Evolutionary conservation across 2,888 invertebrate genomes (phyloP).

Genomic region (Drosophila pseudotakahashii): DNA sequence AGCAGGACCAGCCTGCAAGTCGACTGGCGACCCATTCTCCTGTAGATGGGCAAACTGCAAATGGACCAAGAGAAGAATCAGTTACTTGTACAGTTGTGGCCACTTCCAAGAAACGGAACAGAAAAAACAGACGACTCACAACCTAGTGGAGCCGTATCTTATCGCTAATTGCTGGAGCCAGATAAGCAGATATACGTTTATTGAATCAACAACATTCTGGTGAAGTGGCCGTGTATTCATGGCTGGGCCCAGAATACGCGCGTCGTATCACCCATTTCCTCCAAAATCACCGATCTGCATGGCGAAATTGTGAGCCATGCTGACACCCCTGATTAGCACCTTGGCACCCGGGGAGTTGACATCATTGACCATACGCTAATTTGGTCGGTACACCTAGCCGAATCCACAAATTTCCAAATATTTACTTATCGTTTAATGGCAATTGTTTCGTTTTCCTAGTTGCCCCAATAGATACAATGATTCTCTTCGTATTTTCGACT

Average conservation of each 20-base stretch:
- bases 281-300: slow-evolving; percentile 18
- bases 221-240: slow-evolving; percentile 13
- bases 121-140: slow-evolving; percentile 32
- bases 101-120: slow-evolving; percentile 16
- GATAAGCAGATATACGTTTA: slow-evolving; percentile 58
- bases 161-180: slow-evolving; percentile 51
- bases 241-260: slow-evolving; percentile 21
- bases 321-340: slow-evolving; percentile 53
- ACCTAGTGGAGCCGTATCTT: slow-evolving; percentile 52
- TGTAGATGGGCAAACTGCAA: slow-evolving; percentile 50
- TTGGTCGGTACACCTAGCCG: slow-evolving; percentile 24
- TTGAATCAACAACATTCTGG: slow-evolving; percentile 58
- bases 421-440: slow-evolving; percentile 64
- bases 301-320: slow-evolving; percentile 34
- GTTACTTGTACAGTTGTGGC: slow-evolving; percentile 15
- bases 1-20: slow-evolving; percentile 81
- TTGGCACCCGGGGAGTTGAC: slow-evolving; percentile 53
- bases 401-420: slow-evolving; percentile 44
- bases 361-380: slow-evolving; percentile 60
- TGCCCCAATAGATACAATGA: slow-evolving; percentile 49
- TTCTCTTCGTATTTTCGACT: slow-evolving; percentile 54
- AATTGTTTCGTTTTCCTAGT: slow-evolving; percentile 10
- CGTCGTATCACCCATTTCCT: slow-evolving; percentile 17
- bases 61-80: slow-evolving; percentile 17
- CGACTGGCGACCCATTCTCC: slow-evolving; percentile 83